These are phyloP conservation scores for Halichoerus grypus DNA, from an alignment of 2,113 vertebrate genomes.

Conservation along the genomic window DNA sequence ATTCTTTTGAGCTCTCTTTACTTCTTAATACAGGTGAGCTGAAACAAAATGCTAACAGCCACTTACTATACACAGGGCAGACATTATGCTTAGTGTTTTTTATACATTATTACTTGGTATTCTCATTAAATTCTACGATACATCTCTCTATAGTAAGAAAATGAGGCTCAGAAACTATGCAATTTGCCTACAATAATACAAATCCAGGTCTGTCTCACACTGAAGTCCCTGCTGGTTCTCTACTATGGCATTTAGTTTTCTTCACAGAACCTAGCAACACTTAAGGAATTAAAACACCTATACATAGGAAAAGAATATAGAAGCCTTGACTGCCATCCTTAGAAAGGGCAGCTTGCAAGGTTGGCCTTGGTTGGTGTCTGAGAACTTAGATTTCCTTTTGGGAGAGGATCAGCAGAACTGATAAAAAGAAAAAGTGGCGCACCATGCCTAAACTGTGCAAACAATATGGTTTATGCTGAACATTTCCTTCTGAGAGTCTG, in stretches of 20 bases:
- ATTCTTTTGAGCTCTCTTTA: conserved; percentile 9
- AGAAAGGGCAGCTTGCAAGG: background rate
- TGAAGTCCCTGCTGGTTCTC: conserved; percentile 40
- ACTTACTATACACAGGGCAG: background rate
- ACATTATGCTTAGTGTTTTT: background rate
- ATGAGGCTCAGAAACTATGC: background rate
- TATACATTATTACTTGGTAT: background rate
- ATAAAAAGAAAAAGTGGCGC: background rate
- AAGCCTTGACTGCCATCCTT: background rate
- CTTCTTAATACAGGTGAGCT: background rate
- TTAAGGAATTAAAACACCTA: background rate
- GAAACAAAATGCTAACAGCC: conserved; percentile 8
- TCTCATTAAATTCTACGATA: background rate
- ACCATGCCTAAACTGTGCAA: background rate
- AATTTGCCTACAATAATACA: background rate
- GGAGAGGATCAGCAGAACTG: background rate
- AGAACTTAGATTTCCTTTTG: background rate
- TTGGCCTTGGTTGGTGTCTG: background rate
- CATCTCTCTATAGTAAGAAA: conserved; percentile 27
- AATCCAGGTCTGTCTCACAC: conserved; percentile 7
- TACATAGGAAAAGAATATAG: background rate
- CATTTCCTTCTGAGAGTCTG: background rate
- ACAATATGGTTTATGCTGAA: background rate
- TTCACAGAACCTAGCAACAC: conserved; percentile 37
- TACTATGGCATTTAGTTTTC: conserved; percentile 30